Conservation (phyloP, 2,113 vertebrate species). For the Podilymbus podiceps region DNA sequence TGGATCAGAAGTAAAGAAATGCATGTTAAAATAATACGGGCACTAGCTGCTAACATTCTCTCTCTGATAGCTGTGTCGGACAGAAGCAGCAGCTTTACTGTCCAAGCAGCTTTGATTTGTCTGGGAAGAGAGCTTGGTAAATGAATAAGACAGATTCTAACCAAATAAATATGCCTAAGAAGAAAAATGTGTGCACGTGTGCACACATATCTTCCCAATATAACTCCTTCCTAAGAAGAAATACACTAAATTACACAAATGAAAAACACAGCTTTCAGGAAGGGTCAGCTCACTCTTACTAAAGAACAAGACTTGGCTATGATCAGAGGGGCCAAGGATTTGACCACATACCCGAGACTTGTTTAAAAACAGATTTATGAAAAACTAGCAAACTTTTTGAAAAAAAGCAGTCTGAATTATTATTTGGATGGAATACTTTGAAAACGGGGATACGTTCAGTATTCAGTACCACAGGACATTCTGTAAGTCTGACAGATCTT, state of each 20-base stretch:
- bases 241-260: not conserved
- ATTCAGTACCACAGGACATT: not conserved
- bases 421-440: not conserved
- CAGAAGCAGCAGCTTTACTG: not conserved
- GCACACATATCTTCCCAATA: not conserved
- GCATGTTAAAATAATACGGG: not conserved
- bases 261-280: not conserved
- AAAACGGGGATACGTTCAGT: not conserved
- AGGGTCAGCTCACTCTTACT: not conserved
- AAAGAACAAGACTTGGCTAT: not conserved
- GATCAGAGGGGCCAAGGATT: not conserved
- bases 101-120: not conserved
- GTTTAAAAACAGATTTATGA: not conserved
- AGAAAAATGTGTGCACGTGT: not conserved
- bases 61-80: rapidly evolving
- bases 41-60: not conserved
- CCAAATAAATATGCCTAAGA: not conserved
- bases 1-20: not conserved
- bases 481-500: not conserved
- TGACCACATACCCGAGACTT: not conserved
- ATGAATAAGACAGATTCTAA: not conserved
- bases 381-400: not conserved
- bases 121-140: not conserved
- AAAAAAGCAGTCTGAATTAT: not conserved
- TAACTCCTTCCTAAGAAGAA: not conserved